Evolutionary conservation across 2,113 vertebrate genomes (phyloP), one percentile per base, ranked within the genome.

Genomic region (Dryoscopus gambensis): DNA sequence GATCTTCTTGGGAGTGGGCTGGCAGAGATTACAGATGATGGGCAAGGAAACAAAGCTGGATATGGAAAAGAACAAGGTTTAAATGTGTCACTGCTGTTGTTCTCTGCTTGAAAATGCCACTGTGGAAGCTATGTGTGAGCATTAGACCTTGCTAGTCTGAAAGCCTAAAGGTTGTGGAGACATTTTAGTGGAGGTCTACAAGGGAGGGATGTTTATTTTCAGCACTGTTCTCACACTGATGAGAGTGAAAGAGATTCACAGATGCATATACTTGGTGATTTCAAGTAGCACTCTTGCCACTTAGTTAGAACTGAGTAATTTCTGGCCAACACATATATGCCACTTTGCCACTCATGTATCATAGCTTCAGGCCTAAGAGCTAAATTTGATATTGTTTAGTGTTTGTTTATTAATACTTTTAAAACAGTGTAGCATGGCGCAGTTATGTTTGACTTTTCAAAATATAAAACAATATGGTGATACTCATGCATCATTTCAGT

Each of bases 391-490:
- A 44, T 78, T 90, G 56, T 84, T 88, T 75, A 47, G 31, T 93
- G 76, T 93, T 96, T 97, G 93, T 96, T 95, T 94, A 84, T 91
- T 95, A 95, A 70, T 94, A 87, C 60, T 95, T 96, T 53, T 5
- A 40, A 97, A 95, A 93, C 77, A 94, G 75, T 10, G 21, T 94
- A 70, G 53, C 40, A 4, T 70, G 63, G 56, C 22, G 0, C 28
- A 71, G 68, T 93, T 55, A 15, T 84, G 79, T 75, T 93, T 92
- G 71, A 81, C 64, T 93, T 92, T 50, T 93, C 50, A 70, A 84
- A 90, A 71, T 74, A 35, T 17, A 52, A 57, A 93, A 59, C 68
- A 76, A 67, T 74, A 47, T 83, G 62, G 73, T 78, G 68, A 63
- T 86, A 17, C 59, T 74, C 35, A 1, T 64, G 40, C 18, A 37